These are phyloP conservation scores for Albula glossodonta DNA, from an alignment of 2,113 vertebrate genomes.

Conservation along the genomic window DNA sequence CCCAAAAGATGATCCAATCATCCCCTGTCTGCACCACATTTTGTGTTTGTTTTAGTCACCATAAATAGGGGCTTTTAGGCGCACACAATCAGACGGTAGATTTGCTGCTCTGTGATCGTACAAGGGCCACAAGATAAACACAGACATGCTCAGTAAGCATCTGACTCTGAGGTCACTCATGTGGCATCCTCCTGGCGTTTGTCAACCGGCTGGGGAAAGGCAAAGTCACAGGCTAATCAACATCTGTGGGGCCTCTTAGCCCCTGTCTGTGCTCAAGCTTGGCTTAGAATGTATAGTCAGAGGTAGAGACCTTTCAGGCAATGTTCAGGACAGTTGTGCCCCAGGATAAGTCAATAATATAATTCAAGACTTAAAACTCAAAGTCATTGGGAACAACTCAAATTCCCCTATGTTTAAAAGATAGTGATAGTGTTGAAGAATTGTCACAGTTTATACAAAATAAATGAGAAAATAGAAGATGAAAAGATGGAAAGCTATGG, in stretches of 20 bases:
- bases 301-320: no score
- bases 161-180: slow-evolving; percentile 34
- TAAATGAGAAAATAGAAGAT: no score
- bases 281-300: no score
- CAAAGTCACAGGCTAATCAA: background rate
- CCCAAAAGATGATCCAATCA: slow-evolving; percentile 7
- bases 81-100: slow-evolving; percentile 29
- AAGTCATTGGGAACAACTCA: no score
- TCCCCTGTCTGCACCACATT: slow-evolving; percentile 8
- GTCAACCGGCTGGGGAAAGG: background rate
- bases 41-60: slow-evolving; percentile 23
- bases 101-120: slow-evolving; percentile 27
- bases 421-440: no score
- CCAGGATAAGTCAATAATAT: no score
- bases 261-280: no score
- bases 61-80: slow-evolving; percentile 19
- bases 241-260: no score
- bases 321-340: no score
- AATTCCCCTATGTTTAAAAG: no score
- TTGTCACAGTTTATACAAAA: no score
- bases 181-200: slow-evolving; percentile 25
- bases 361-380: no score
- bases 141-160: slow-evolving; percentile 5
- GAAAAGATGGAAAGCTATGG: background rate
- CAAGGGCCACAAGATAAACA: slow-evolving; percentile 24